Percentiles rank a stretch among this genome's conserved stretches.
Conservation (phyloP, 30 jellyfish, hydroid and myxozoan genomes). For the Turritopsis rubra region DNA sequence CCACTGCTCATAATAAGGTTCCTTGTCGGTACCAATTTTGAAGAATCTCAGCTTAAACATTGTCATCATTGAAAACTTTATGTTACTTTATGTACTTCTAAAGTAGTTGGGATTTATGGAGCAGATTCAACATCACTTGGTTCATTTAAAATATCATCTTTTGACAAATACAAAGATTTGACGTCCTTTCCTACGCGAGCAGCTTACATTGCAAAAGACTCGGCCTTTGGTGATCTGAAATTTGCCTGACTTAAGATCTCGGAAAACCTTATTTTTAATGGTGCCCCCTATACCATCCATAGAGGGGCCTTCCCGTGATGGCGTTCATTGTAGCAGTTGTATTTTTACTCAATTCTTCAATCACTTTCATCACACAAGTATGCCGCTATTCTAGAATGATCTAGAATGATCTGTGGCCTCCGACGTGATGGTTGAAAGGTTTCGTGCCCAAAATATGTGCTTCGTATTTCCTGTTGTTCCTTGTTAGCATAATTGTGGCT, state of each 20-base stretch:
- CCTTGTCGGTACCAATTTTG: not conserved
- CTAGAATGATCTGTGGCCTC: conserved; percentile 34
- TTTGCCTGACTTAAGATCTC: too few relatives aligned
- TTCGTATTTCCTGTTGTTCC: conserved; percentile 35
- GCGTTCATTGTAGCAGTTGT: too few relatives aligned
- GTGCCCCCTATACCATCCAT: too few relatives aligned
- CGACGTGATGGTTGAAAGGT: conserved; percentile 15
- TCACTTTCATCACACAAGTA: too few relatives aligned
- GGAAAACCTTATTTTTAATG: too few relatives aligned
- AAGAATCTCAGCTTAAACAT: not conserved
- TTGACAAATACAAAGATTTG: too few relatives aligned
- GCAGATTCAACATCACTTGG: conserved; percentile 5
- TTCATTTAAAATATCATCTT: not conserved
- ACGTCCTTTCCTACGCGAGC: too few relatives aligned
- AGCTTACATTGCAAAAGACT: too few relatives aligned
- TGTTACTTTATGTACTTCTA: not conserved
- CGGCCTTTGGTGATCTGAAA: too few relatives aligned
- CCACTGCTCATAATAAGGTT: not conserved
- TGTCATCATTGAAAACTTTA: not conserved
- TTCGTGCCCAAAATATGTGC: conserved; percentile 35
- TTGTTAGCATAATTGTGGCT: conserved; percentile 26
- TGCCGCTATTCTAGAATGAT: too few relatives aligned
- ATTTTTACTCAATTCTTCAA: too few relatives aligned
- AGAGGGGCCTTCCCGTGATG: too few relatives aligned
- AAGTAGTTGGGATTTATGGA: not conserved